These are phyloP conservation scores for Trichogramma dendrolimi DNA, from an alignment of 2,888 invertebrate genomes.

Conservation along the genomic window DNA sequence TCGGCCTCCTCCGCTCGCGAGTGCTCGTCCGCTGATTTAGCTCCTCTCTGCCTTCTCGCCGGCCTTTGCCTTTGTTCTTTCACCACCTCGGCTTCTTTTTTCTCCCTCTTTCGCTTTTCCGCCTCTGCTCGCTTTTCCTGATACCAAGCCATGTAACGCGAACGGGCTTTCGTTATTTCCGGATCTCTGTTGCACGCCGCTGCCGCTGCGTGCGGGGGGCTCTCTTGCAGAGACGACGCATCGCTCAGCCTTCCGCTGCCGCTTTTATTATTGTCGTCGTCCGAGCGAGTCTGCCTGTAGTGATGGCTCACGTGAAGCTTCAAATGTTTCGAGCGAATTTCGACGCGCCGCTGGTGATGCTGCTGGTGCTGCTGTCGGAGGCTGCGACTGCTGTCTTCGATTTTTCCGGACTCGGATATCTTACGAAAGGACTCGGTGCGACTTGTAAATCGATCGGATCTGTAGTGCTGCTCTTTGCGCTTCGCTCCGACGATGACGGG, in stretches of 20 bases:
- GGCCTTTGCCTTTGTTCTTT: constrained; percentile 18
- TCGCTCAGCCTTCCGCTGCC: constrained; percentile 14
- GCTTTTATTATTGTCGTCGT: background rate
- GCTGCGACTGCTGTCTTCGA: background rate
- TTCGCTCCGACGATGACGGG: constrained; percentile 15
- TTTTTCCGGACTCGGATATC: background rate
- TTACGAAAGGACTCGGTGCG: constrained; percentile 4
- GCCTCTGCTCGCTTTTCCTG: constrained; percentile 46
- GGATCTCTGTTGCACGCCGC: constrained; percentile 34
- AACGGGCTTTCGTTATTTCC: constrained; percentile 30
- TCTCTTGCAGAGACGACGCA: background rate
- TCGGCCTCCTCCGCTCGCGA: background rate
- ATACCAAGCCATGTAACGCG: constrained; percentile 51
- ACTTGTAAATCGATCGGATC: constrained; percentile 4
- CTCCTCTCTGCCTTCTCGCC: constrained; percentile 27
- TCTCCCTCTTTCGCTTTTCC: constrained; percentile 36
- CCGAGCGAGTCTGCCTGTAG: background rate
- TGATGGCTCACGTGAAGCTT: constrained; percentile 23
- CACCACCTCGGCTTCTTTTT: constrained; percentile 19
- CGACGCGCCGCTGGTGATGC: constrained; percentile 3
- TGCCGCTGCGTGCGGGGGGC: background rate
- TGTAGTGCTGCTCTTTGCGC: constrained; percentile 11
- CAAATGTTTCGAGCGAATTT: constrained; percentile 20
- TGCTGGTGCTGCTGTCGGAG: too few relatives aligned
- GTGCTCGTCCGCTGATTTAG: constrained; percentile 24